Percentiles rank a stretch among this genome's conserved stretches.
These are phyloP conservation scores for Pseudorhiza aurosa DNA, from an alignment of 30 jellyfish, hydroid and myxozoan species.

Conservation along the genomic window DNA sequence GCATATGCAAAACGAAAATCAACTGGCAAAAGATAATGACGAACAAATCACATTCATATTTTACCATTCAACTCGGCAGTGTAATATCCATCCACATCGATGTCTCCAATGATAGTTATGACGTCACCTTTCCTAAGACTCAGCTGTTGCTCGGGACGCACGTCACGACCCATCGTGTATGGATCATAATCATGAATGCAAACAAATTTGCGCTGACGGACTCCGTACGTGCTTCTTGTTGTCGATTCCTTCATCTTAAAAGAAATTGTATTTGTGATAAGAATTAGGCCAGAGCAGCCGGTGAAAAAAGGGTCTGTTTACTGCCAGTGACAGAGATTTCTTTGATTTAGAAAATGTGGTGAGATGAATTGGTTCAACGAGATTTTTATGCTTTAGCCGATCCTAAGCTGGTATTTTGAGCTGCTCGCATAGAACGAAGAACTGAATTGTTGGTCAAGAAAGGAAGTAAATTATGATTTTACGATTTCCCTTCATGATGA, in stretches of 20 bases:
- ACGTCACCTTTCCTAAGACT: conserved; percentile 84
- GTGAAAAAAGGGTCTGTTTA: too few relatives aligned
- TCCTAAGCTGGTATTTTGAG: too few relatives aligned
- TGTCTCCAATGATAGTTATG: conserved; percentile 87
- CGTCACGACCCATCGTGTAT: conserved; percentile 80
- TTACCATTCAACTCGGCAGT: conserved; percentile 89
- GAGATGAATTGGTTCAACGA: too few relatives aligned
- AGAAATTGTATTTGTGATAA: too few relatives aligned
- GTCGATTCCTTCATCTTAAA: conserved; percentile 26
- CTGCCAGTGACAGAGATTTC: too few relatives aligned
- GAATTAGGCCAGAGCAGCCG: too few relatives aligned
- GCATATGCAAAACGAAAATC: neutral
- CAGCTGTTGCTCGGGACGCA: conserved; percentile 91
- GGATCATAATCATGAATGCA: conserved; percentile 93
- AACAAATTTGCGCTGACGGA: conserved; percentile 73
- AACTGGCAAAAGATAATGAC: neutral
- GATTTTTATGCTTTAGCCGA: too few relatives aligned
- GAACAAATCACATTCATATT: neutral
- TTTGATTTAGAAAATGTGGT: too few relatives aligned
- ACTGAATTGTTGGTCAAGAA: too few relatives aligned
- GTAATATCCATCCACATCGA: conserved; percentile 93
- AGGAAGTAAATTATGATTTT: too few relatives aligned
- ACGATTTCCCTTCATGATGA: too few relatives aligned
- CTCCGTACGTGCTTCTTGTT: conserved; percentile 32
- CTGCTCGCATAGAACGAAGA: too few relatives aligned